Base-by-base conservation (phyloP, 2,888 invertebrate species). In the Epistrophe eligans region DNA sequence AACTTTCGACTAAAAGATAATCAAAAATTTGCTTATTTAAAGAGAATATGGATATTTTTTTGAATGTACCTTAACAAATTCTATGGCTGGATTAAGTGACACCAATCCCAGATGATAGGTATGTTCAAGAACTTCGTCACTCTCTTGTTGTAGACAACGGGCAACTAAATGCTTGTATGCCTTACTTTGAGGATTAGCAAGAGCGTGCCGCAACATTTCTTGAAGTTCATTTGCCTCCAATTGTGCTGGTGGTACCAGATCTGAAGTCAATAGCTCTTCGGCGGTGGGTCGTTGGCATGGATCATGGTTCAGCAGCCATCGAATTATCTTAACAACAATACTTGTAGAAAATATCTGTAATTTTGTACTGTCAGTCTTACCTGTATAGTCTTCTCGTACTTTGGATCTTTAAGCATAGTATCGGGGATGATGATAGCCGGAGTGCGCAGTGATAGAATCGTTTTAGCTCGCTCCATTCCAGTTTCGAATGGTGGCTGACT, bases 181-280 rank as follows among this genome's bases (percentile, higher is more conserved):
- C 92, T 96, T 96, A 91, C 95, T 96, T 91, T 96, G 96, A 0
- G 97, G 95, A 91, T 97, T 97, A 15, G 95, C 95, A 1, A 99
- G 93, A 0, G 97, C 97, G 89, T 97, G 96, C 0, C 96, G 94
- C 15, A 99, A 93, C 90, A 97, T 95, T 89, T 98, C 97, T 71
- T 97, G 96, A 2, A 98, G 92, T 87, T 97, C 96, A 0, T 96
- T 95, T 89, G 98, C 98, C 90, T 98, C 97, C n/a, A 98, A 94
- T 89, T 95, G 95, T 0, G 97, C 96, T 0, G 98, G 96, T 0
- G 99, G 99, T 4, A 99, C 94, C 89, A 96, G 95, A 80, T 96
- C 96, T 0, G 97, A 97, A 43, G 95, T 94, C 0, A 99, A 93
- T 3, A 99, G 93, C 91, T 98, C 97, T 52, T 96, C 95, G 8